Base-by-base conservation (phyloP, 2,113 vertebrate genomes). In the Syrrhaptes paradoxus region DNA sequence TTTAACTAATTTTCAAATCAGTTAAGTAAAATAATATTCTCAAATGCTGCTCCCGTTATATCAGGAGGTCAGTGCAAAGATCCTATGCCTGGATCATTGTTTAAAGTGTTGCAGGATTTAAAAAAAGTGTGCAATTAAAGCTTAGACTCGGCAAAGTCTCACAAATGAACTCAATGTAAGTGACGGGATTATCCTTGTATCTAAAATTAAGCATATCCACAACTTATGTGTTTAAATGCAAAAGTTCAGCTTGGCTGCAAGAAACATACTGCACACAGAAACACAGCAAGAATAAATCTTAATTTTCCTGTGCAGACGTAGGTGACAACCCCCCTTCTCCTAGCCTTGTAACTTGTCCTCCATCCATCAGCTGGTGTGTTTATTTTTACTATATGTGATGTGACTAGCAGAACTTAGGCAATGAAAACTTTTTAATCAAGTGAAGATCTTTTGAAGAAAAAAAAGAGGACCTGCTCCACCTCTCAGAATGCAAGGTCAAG, bases 381-480 rank as follows among this genome's bases (percentile, higher is more conserved):
- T 97, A 96, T 95, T 97, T 97, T 94, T 74, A 61, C 83, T 95
- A 1, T 28, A 77, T 66, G 65, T 71, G 86, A 90, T 84, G 75
- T 95, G 90, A 90, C 86, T 80, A 86, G 88, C 32, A 95, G 55
- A 96, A 97, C 65, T 93, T 34, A 36, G 41, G 94, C 82, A 96
- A 90, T 20, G 67, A 91, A 96, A 93, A 95, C 85, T 91, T 93
- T 93, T 94, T 83, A 96, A 93, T 90, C 85, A 90, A 94, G 58
- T 87, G 74, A 93, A 90, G 74, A 91, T 90, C 74, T 95, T 82
- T 25, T 17, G 31, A 87, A 89, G 62, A 57, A 87, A 87, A 36
- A 38, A 84, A 72, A 45, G 46, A 91, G 31, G 55, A 95, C 54
- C 78, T 82, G 66, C 49, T 85, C 49, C 78, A 72, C 94, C 87